Conservation (phyloP, 2,888 invertebrate species). For the Lochmaea crataegi region DNA sequence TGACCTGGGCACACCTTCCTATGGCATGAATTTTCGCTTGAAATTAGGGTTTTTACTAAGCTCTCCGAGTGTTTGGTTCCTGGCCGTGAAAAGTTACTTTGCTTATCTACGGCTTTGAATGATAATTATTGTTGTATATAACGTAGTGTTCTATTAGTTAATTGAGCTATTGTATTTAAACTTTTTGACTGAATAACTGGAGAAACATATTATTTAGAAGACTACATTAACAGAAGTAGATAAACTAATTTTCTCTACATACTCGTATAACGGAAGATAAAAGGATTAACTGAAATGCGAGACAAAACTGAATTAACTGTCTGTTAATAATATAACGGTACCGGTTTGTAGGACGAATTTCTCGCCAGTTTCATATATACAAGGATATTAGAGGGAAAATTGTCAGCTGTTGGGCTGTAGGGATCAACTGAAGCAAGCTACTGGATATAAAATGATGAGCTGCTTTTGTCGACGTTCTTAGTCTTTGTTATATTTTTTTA, state of each 20-base stretch:
- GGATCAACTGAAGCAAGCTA: conserved; percentile 30
- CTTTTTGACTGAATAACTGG: background rate
- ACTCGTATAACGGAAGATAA: conserved; percentile 4
- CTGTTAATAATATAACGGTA: conserved; percentile 23
- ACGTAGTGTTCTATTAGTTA: background rate
- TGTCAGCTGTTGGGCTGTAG: conserved; percentile 32
- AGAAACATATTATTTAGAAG: background rate
- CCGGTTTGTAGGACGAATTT: conserved; percentile 23
- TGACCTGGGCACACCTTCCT: too few species aligned
- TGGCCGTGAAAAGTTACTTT: too few species aligned
- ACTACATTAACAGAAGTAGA: background rate
- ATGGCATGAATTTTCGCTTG: too few species aligned
- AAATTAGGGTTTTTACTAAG: too few species aligned
- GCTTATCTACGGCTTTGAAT: background rate
- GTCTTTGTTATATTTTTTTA: background rate
- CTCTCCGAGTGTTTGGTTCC: too few species aligned
- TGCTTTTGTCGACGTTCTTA: conserved; percentile 5
- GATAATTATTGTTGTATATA: background rate
- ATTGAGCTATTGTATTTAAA: background rate
- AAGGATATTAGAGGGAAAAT: conserved; percentile 32
- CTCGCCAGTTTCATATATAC: conserved; percentile 15
- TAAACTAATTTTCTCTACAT: conserved; percentile 1
- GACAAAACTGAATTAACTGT: conserved; percentile 18
- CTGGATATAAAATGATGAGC: conserved; percentile 15
- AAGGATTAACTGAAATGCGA: conserved; percentile 9